phyloP scores from a whole-genome alignment of 2,113 vertebrate species.

The Prunella himalayana region DNA sequence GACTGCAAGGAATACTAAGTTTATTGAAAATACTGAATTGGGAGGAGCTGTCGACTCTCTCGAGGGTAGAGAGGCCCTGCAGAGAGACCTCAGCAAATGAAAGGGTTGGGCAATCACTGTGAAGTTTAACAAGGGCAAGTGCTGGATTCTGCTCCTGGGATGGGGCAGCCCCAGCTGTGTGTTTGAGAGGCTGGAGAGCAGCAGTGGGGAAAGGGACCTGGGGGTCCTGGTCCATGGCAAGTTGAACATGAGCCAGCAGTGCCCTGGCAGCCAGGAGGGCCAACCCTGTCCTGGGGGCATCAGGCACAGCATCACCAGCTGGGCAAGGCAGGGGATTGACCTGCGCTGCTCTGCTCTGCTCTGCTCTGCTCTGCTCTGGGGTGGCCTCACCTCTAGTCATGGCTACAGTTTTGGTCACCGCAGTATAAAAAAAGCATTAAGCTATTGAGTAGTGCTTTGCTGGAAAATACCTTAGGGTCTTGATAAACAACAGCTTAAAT shows the following conservation, averaged over 20 bases:
- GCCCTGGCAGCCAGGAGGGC: not conserved
- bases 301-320: accelerated
- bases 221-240: not conserved
- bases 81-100: not conserved
- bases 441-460: not conserved
- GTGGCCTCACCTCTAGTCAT: accelerated
- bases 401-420: not conserved
- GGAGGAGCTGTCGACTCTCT: not conserved
- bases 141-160: not conserved
- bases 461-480: not conserved
- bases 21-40: not conserved
- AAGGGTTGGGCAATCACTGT: not conserved
- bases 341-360: not conserved
- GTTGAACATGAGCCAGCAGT: not conserved
- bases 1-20: not conserved
- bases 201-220: accelerated
- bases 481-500: not conserved
- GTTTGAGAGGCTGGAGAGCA: not conserved
- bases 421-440: not conserved
- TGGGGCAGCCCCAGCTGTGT: not conserved
- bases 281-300: accelerated
- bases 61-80: not conserved
- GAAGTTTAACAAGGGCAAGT: not conserved
- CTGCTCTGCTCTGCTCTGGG: not conserved
- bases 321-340: not conserved